phyloP scores from a whole-genome alignment of 64 coral and sea anemone species.

The Pachyseris speciosa region DNA sequence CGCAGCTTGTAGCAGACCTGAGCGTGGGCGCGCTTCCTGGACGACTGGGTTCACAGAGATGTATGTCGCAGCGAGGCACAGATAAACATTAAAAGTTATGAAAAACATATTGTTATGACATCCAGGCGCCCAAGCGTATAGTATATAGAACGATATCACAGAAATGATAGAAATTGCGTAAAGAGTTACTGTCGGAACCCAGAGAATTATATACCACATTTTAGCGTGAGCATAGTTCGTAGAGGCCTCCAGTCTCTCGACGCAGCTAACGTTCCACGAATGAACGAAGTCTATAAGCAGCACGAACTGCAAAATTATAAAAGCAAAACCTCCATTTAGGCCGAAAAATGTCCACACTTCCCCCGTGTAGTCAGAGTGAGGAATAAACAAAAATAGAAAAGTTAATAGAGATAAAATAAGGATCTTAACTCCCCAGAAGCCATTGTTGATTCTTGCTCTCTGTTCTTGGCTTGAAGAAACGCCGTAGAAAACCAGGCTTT shows the following conservation, averaged over 20 bases:
- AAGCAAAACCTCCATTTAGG: slow-evolving; percentile 90
- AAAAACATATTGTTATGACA: slow-evolving; percentile 97
- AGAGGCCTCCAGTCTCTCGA: slow-evolving; percentile 66
- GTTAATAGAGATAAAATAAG: slow-evolving; percentile 58
- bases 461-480: slow-evolving; percentile 51
- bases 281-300: slow-evolving; percentile 92
- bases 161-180: slow-evolving; percentile 85
- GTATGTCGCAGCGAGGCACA: slow-evolving; percentile 87
- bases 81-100: slow-evolving; percentile 88
- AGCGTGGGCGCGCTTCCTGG: slow-evolving; percentile 81
- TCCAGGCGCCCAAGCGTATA: slow-evolving; percentile 68
- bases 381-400: slow-evolving; percentile 84
- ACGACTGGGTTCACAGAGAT: slow-evolving; percentile 90
- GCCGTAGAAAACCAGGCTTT: slow-evolving; percentile 70
- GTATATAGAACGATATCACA: slow-evolving; percentile 68
- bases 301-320: slow-evolving; percentile 90
- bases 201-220: slow-evolving; percentile 71
- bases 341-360: slow-evolving; percentile 99
- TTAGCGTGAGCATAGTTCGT: slow-evolving; percentile 47
- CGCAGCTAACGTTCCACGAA: slow-evolving; percentile 75
- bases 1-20: slow-evolving; percentile 90
- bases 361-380: slow-evolving; percentile 91
- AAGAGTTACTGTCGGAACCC: slow-evolving; percentile 83
- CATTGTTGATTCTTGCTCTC: slow-evolving; percentile 84
- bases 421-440: slow-evolving; percentile 90